Percentiles rank a stretch among this genome's conserved stretches.
These are phyloP conservation scores for Theropithecus gelada DNA, from an alignment of 2,113 vertebrate genomes.

Conservation along the genomic window DNA sequence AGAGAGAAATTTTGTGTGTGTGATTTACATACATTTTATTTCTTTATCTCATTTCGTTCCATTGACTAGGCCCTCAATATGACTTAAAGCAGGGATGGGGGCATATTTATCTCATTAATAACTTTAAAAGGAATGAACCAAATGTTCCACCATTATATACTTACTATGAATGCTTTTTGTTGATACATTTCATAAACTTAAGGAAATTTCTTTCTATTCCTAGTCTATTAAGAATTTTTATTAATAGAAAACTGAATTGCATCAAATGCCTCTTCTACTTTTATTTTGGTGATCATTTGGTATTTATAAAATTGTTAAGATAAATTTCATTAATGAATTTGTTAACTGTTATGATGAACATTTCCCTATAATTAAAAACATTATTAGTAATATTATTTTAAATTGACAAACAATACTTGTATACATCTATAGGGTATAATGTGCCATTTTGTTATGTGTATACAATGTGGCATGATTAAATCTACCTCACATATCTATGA, in stretches of 20 bases:
- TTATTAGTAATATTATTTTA: background rate
- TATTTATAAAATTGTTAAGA: background rate
- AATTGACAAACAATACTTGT: background rate
- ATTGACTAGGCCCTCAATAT: background rate
- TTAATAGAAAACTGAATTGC: background rate
- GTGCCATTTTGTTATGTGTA: background rate
- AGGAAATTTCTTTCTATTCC: constrained; percentile 19
- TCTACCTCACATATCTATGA: background rate
- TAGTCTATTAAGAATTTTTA: background rate
- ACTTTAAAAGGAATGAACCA: constrained; percentile 9
- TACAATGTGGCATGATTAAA: background rate
- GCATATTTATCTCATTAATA: background rate
- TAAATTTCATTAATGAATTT: constrained; percentile 18
- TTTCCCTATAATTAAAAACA: background rate
- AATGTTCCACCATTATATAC: background rate
- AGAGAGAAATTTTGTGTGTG: background rate
- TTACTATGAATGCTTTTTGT: background rate
- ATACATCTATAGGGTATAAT: background rate
- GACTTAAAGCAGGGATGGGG: background rate
- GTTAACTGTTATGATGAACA: background rate
- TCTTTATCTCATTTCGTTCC: background rate
- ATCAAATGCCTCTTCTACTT: background rate
- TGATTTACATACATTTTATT: constrained; percentile 18
- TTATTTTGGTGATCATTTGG: background rate
- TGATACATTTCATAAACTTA: background rate